phyloP scores from a whole-genome alignment of 2,797 vertebrate species.

The Sebastes reedi region DNA sequence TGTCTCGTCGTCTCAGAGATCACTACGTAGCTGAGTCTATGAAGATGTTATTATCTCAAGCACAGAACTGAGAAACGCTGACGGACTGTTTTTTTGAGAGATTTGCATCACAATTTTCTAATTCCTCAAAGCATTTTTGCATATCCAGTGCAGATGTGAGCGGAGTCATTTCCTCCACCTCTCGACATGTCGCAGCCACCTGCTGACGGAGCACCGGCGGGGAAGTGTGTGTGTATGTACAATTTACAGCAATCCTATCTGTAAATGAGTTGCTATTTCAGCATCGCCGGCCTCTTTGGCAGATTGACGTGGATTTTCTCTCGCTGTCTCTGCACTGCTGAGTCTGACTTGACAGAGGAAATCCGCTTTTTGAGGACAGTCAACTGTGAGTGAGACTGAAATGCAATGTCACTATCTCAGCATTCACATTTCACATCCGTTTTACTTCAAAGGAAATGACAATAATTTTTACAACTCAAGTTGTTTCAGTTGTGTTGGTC shows the following conservation, averaged over 20 bases:
- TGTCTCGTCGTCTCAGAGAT: not conserved
- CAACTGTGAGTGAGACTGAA: not conserved
- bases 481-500: not conserved
- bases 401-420: not conserved
- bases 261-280: slow-evolving; percentile 12
- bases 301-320: slow-evolving; percentile 11
- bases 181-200: not conserved
- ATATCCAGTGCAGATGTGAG: not conserved
- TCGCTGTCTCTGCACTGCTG: not conserved
- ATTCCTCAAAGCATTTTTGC: not conserved
- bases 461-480: not conserved
- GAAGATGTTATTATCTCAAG: not conserved
- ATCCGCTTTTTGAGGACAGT: not conserved
- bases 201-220: not conserved
- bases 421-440: not conserved
- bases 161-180: not conserved
- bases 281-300: not conserved
- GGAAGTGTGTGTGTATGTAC: not conserved
- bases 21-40: not conserved
- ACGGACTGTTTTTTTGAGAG: not conserved
- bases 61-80: not conserved
- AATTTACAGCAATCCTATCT: not conserved
- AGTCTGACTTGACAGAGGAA: not conserved
- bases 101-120: not conserved
- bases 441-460: not conserved